A percentile compares a stretch with the other conserved stretches of the same genome.
phyloP scores from a whole-genome alignment of 2,113 vertebrate genomes.

The Albula glossodonta region DNA sequence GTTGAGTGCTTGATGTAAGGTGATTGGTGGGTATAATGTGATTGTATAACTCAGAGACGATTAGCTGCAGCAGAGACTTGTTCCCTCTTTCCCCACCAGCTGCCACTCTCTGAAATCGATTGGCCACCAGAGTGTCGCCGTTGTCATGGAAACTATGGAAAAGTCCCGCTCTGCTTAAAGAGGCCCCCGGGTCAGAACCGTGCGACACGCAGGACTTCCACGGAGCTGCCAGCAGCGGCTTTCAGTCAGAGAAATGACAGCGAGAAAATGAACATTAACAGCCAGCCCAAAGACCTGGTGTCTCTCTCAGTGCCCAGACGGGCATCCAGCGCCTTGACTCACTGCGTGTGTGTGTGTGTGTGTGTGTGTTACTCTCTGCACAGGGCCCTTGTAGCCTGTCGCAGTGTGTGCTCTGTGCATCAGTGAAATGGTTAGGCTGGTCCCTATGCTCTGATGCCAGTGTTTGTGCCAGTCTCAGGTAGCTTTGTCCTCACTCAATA shows the following conservation, averaged over 20 bases:
- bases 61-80: neutral
- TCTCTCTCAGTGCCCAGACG: too few species aligned
- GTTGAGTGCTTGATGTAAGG: neutral
- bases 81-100: neutral
- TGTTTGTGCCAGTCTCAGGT: constrained; percentile 78
- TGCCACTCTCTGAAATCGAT: constrained; percentile 43
- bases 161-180: constrained; percentile 51
- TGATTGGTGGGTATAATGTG: neutral
- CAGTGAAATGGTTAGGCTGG: too few species aligned
- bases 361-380: too few species aligned
- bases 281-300: neutral
- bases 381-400: too few species aligned
- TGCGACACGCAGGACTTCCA: constrained; percentile 24
- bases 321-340: too few species aligned
- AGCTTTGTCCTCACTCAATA: constrained; percentile 62
- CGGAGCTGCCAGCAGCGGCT: constrained; percentile 16
- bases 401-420: too few species aligned
- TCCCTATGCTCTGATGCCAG: constrained; percentile 15
- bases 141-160: constrained; percentile 63
- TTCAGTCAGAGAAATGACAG: constrained; percentile 5
- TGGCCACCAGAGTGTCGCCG: constrained; percentile 44
- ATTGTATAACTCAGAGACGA: too few species aligned
- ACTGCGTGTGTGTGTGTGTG: too few species aligned
- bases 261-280: neutral
- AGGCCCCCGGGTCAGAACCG: constrained; percentile 47